phyloP scores from a whole-genome alignment of 2,888 invertebrate genomes.

The Ramazzottius varieornatus region DNA sequence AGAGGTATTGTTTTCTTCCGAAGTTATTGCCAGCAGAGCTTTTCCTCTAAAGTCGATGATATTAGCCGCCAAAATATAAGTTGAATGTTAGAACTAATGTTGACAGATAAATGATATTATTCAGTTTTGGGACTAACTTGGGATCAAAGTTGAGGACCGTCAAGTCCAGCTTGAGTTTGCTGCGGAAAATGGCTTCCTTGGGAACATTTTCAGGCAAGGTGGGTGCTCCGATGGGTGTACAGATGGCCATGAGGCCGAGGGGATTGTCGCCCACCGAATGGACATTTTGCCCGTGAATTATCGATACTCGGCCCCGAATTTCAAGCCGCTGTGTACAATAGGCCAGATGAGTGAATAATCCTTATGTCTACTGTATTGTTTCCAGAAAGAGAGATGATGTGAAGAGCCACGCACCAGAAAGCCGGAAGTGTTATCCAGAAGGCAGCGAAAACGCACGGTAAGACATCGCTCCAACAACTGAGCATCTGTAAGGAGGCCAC shows the following conservation, averaged over 20 bases:
- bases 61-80: too few species aligned
- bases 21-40: conserved; percentile 72
- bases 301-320: conserved; percentile 81
- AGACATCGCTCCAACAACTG: conserved; percentile 80
- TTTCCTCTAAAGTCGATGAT: conserved; percentile 41
- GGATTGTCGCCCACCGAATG: conserved; percentile 64
- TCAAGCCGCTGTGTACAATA: conserved; percentile 53
- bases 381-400: neutral
- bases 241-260: conserved; percentile 77
- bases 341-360: too few species aligned
- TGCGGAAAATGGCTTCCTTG: conserved; percentile 97
- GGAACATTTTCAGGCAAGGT: conserved; percentile 84
- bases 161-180: conserved; percentile 91
- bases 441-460: conserved; percentile 90
- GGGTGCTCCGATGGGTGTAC: conserved; percentile 95
- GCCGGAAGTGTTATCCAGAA: conserved; percentile 95
- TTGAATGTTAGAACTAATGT: too few species aligned
- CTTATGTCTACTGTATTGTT: neutral
- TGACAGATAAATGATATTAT: neutral
- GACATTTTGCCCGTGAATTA: conserved; percentile 63
- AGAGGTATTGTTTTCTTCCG: conserved; percentile 54
- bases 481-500: too few species aligned
- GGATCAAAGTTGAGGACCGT: conserved; percentile 90
- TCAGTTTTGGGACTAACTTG: conserved; percentile 29
- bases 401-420: conserved; percentile 75